phyloP scores from a whole-genome alignment of 1,140 invertebrate species.

The Metaphire vulgaris region DNA sequence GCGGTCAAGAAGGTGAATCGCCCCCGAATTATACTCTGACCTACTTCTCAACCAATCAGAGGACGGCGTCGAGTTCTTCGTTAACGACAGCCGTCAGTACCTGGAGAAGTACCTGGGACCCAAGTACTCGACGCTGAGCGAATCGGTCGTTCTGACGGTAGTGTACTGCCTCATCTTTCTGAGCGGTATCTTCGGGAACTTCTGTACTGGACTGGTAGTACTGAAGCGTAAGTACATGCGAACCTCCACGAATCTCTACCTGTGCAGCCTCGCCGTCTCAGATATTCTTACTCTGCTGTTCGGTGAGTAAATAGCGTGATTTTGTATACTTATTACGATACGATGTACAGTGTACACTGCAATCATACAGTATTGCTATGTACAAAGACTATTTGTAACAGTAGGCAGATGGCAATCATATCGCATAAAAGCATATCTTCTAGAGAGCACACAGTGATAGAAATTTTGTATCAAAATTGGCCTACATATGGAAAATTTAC shows the following conservation, averaged over 20 bases:
- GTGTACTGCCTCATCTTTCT: conserved; percentile 33
- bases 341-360: too few species aligned
- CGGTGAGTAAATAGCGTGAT: conserved; percentile 44
- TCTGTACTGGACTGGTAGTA: conserved; percentile 33
- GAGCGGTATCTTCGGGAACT: conserved; percentile 32
- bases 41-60: too few species aligned
- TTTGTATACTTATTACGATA: too few species aligned
- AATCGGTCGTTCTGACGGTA: conserved; percentile 21
- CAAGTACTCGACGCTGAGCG: conserved; percentile 7
- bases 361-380: too few species aligned
- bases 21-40: too few species aligned
- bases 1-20: too few species aligned
- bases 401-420: too few species aligned
- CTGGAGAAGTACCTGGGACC: conserved; percentile 11
- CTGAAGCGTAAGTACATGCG: conserved; percentile 44
- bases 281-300: conserved; percentile 71
- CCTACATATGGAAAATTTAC: too few species aligned
- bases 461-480: too few species aligned
- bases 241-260: conserved; percentile 69
- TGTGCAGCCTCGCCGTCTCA: conserved; percentile 81
- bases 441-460: too few species aligned
- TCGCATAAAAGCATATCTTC: too few species aligned
- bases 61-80: background rate
- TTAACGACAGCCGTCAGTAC: background rate
- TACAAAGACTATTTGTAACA: too few species aligned